Base-by-base conservation (phyloP, 2,797 vertebrate species). In the Ceyx erithaca region DNA sequence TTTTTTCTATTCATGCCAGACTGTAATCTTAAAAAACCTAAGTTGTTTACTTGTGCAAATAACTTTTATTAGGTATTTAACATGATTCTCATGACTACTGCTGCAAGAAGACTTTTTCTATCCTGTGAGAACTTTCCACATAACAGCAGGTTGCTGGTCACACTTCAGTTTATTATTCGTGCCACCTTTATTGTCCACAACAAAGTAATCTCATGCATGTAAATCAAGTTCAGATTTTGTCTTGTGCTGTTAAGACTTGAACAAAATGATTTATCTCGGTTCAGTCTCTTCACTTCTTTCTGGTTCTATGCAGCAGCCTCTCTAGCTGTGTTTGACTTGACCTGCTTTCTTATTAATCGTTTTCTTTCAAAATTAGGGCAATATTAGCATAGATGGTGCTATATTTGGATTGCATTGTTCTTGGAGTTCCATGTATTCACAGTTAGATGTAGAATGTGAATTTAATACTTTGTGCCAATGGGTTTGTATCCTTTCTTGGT, bases 311-410 rank as follows among this genome's bases (percentile, higher is more conserved):
- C 75, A 67, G 4, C 52, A 87, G 31, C 55, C n/a, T 76, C 57
- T 90, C 55, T 51, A 58, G 55, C 67, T 73, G 41, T 55, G 33
- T 45, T 80, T 12, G 61, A 55, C 31, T 25, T 86, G 91, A 86
- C 86, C 86, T 84, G 80, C 75, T 94, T 96, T 71, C 73, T 80
- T 90, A 46, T 54, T 93, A 94, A 88, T 76, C 0, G 0, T 71
- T 79, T 89, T n/a, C 43, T 40, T 62, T 66, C 45, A 43, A 45
- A 96, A 90, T 92, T 55, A 89, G 94, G 91, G 51, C 91, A 89
- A 22, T 87, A 85, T 90, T 95, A 90, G 71, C 78, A 85, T 94
- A 77, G 9, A 9, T 49, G 51, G 40, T 71, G 48, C 62, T 92
- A 82, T 69, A 87, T 85, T 92, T 90, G 48, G 72, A 35, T 80